Evolutionary conservation across 1,140 invertebrate genomes (phyloP), one percentile per base, ranked within the genome.

Genomic region (Hyphantria cunea): DNA sequence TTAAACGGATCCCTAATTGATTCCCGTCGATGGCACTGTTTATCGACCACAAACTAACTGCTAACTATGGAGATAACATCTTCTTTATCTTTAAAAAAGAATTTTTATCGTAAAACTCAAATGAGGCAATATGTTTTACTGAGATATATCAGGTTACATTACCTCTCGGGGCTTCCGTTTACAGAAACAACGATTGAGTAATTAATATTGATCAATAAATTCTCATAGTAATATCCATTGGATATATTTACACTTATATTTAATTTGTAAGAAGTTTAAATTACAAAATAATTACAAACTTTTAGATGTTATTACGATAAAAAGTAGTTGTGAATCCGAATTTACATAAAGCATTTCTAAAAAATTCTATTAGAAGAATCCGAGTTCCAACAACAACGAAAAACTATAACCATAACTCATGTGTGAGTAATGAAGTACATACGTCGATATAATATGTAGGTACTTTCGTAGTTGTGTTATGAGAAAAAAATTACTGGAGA

Each of bases 391-490:
- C 65, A 66, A 68, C 60, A 45, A 42, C 60, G 55, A 70, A 52
- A 74, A 70, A 76, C 66, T 65, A 71, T 79, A 74, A 74, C 54
- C 70, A 74, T 80, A 78, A 74, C 58, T 80, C 66, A 75, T 67
- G 68, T 13, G 53, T 67, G 64, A 70, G 67, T 70, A 67, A 67
- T 70, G 56, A 56, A 60, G 59, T 66, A 70, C 17, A 25, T 25
- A 25, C 17, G 17, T 25, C 17, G 17, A 25, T 25, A 25, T 25
- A 25, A 25, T 48, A 53, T 51, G 55, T 44, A 63, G 51, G 52
- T 64, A 68, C 59, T 63, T 65, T 65, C 66, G 66, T 64, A 39
- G 65, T 67, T 62, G 71, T 68, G 49, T 58, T 41, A 58, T 49
- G 45, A 72, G 67, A 76, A 78, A 25, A n/a, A 70, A 72, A 74